phyloP scores from a whole-genome alignment of 2,888 invertebrate species.

The Lamellibrachia satsuma region DNA sequence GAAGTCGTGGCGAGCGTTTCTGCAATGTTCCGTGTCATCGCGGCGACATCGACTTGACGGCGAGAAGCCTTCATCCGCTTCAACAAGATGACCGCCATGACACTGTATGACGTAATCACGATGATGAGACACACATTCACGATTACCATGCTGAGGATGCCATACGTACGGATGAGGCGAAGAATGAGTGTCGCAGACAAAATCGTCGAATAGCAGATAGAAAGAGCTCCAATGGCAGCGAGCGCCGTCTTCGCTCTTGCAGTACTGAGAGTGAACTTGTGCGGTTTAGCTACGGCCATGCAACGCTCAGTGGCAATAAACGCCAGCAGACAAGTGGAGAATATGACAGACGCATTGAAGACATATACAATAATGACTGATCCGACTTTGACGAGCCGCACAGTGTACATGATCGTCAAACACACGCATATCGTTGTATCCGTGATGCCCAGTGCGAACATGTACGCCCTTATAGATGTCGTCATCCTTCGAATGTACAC shows the following conservation, averaged over 20 bases:
- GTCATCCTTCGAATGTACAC: neutral
- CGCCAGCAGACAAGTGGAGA: neutral
- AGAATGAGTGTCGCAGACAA: neutral
- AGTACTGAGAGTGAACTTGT: neutral
- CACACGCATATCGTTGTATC: conserved; percentile 7
- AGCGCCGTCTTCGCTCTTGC: neutral
- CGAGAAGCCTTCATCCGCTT: neutral
- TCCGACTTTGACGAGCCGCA: neutral
- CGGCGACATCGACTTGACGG: neutral
- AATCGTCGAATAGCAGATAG: neutral
- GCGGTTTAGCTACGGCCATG: neutral
- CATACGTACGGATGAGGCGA: neutral
- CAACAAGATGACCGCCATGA: neutral
- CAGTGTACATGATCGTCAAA: neutral
- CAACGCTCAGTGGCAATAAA: neutral
- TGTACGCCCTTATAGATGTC: neutral
- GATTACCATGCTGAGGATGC: neutral
- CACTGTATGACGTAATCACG: neutral
- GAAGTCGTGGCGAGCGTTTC: neutral
- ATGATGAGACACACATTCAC: neutral
- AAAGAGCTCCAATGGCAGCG: neutral
- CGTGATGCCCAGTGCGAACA: neutral
- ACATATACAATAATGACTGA: neutral
- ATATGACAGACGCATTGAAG: neutral
- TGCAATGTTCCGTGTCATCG: neutral